Percentiles rank a stretch among this genome's conserved stretches.
Evolutionary conservation across 2,797 vertebrate species (phyloP).

Genomic region (Gastrophryne carolinensis): DNA sequence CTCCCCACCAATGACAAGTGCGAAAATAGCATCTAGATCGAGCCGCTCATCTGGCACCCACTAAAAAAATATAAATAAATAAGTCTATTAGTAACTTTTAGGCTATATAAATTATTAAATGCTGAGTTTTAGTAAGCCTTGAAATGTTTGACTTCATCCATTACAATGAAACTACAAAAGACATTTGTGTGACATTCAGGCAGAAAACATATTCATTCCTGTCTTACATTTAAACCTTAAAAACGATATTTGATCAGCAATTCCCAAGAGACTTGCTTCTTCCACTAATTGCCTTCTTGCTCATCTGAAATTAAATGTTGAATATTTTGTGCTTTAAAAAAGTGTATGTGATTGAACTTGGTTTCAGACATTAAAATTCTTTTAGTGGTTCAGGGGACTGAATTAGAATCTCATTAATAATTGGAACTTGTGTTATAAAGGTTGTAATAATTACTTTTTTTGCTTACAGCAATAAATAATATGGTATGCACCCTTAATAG

Average conservation of each 20-base stretch:
- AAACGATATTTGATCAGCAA: slow-evolving; percentile 46
- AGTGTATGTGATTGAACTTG: slow-evolving; percentile 4
- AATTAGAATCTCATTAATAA: slow-evolving; percentile 18
- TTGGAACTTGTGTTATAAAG: neutral
- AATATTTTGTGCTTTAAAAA: slow-evolving; percentile 27
- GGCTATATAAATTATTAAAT: neutral
- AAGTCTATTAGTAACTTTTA: too few species aligned
- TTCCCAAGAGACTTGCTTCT: slow-evolving; percentile 31
- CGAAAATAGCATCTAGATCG: too few species aligned
- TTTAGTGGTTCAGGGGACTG: slow-evolving; percentile 9
- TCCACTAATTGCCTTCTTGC: slow-evolving; percentile 36
- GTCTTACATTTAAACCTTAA: slow-evolving; percentile 6
- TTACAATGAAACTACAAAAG: slow-evolving; percentile 24
- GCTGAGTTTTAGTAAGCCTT: neutral
- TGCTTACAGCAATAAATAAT: slow-evolving; percentile 2
- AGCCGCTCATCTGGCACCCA: too few species aligned
- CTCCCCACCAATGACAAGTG: too few species aligned
- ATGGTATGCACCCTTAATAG: neutral
- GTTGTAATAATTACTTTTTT: slow-evolving; percentile 25
- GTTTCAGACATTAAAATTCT: slow-evolving; percentile 5
- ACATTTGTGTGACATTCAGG: slow-evolving; percentile 12
- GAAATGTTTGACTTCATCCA: slow-evolving; percentile 26
- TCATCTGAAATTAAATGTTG: slow-evolving; percentile 43
- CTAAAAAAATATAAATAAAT: too few species aligned
- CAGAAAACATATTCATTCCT: slow-evolving; percentile 37